A percentile compares a stretch with the other conserved stretches of the same genome.
phyloP scores from a whole-genome alignment of 1,140 invertebrate species.

The Triops longicaudatus region DNA sequence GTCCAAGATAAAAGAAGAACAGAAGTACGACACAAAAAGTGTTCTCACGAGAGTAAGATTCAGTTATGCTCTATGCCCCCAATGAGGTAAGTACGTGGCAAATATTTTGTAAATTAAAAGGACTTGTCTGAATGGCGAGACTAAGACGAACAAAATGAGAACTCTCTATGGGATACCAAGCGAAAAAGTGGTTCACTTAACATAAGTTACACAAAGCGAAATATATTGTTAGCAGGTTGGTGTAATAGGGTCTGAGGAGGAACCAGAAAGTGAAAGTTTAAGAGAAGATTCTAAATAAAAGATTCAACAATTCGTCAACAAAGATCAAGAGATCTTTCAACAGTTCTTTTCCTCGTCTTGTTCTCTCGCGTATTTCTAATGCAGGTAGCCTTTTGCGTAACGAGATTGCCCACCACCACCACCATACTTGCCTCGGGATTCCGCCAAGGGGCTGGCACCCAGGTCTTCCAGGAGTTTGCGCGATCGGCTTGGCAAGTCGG shows the following conservation, averaged over 20 bases:
- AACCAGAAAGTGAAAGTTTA: conserved; percentile 16
- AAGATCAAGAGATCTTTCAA: not conserved
- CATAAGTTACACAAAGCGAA: not conserved
- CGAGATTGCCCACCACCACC: conserved; percentile 21
- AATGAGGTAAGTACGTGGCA: not conserved
- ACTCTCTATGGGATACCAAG: not conserved
- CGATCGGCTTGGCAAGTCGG: conserved; percentile 52
- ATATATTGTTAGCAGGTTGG: not conserved
- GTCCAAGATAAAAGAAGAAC: not conserved
- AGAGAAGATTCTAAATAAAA: not conserved
- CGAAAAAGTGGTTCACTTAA: not conserved
- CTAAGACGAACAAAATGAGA: not conserved
- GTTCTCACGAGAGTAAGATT: not conserved
- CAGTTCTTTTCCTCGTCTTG: conserved; percentile 15
- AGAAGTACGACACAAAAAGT: not conserved
- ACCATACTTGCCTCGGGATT: conserved; percentile 40
- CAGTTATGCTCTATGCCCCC: not conserved
- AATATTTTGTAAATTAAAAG: not conserved
- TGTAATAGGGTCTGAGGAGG: not conserved
- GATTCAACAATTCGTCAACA: not conserved
- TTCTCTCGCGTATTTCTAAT: not conserved
- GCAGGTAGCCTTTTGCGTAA: conserved; percentile 22
- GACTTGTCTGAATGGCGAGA: not conserved
- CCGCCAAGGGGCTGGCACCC: conserved; percentile 43
- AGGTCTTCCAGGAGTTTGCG: conserved; percentile 52